These are phyloP conservation scores for Parthenolecanium corni DNA, from an alignment of 2,888 invertebrate genomes.

Conservation along the genomic window DNA sequence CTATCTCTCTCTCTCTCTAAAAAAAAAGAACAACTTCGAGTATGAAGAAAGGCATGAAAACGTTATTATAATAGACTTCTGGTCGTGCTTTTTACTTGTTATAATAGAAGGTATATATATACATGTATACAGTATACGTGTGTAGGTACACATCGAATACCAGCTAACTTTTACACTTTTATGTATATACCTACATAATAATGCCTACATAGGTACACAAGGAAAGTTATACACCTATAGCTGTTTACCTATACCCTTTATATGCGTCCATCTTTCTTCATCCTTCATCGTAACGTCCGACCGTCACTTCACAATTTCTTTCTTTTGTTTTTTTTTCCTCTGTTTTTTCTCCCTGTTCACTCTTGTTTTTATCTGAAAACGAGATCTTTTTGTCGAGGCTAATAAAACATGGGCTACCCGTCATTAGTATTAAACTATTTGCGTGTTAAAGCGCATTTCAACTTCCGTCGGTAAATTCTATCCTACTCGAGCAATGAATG, in stretches of 20 bases:
- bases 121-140: background rate
- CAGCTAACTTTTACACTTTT: too few relatives aligned
- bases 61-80: slow-evolving; percentile 24
- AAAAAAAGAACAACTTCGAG: slow-evolving; percentile 2
- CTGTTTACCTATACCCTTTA: too few relatives aligned
- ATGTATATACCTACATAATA: background rate
- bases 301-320: slow-evolving; percentile 5
- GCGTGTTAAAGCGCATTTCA: slow-evolving; percentile 25
- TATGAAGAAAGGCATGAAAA: slow-evolving; percentile 21
- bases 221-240: background rate
- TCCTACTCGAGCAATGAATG: slow-evolving; percentile 1
- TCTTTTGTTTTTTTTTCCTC: background rate
- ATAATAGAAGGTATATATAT: too few relatives aligned
- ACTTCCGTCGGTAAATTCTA: slow-evolving; percentile 24
- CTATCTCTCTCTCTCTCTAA: too few relatives aligned
- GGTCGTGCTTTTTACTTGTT: slow-evolving; percentile 20
- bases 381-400: slow-evolving; percentile 22
- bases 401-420: slow-evolving; percentile 24
- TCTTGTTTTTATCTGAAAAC: slow-evolving; percentile 24
- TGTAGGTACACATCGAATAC: background rate
- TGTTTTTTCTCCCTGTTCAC: slow-evolving; percentile 7
- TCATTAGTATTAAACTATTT: slow-evolving; percentile 23
- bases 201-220: background rate
- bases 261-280: slow-evolving; percentile 14
- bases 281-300: slow-evolving; percentile 13